Conservation (phyloP, 2,888 invertebrate species). For the Ryuthela nishihirai region DNA sequence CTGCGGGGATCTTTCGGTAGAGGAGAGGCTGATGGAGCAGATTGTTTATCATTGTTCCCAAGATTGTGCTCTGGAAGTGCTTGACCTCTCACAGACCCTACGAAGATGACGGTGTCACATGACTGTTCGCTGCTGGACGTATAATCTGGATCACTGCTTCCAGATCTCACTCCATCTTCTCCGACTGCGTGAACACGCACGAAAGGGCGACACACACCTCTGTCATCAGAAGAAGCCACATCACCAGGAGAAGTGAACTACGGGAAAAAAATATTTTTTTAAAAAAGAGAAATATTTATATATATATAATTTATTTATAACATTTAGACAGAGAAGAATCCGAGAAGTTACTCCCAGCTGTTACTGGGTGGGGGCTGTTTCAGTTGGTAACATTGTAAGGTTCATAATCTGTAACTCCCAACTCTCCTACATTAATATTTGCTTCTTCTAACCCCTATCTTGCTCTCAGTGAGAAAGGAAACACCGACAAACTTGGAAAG, state of each 20-base stretch:
- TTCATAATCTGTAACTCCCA: too few species aligned
- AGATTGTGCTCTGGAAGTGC: slow-evolving; percentile 42
- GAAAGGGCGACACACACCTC: slow-evolving; percentile 40
- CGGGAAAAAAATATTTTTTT: slow-evolving; percentile 20
- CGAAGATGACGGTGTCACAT: slow-evolving; percentile 95
- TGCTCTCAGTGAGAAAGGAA: too few species aligned
- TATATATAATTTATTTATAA: background rate
- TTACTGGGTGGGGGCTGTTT: too few species aligned
- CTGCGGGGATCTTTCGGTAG: slow-evolving; percentile 22
- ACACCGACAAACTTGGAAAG: too few species aligned
- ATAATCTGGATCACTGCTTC: slow-evolving; percentile 75
- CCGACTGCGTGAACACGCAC: slow-evolving; percentile 27
- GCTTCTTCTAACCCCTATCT: too few species aligned
- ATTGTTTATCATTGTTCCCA: slow-evolving; percentile 50
- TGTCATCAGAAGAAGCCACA: slow-evolving; percentile 57
- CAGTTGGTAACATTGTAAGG: too few species aligned
- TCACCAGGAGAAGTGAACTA: slow-evolving; percentile 54
- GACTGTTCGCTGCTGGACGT: slow-evolving; percentile 96
- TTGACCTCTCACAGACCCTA: slow-evolving; percentile 48
- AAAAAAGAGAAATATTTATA: background rate
- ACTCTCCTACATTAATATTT: too few species aligned
- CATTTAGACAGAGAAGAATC: too few species aligned
- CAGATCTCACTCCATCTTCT: slow-evolving; percentile 45
- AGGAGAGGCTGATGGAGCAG: slow-evolving; percentile 47
- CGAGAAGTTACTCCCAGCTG: too few species aligned